phyloP scores from a whole-genome alignment of 1,140 invertebrate genomes.

The Dufourea novaeangliae region DNA sequence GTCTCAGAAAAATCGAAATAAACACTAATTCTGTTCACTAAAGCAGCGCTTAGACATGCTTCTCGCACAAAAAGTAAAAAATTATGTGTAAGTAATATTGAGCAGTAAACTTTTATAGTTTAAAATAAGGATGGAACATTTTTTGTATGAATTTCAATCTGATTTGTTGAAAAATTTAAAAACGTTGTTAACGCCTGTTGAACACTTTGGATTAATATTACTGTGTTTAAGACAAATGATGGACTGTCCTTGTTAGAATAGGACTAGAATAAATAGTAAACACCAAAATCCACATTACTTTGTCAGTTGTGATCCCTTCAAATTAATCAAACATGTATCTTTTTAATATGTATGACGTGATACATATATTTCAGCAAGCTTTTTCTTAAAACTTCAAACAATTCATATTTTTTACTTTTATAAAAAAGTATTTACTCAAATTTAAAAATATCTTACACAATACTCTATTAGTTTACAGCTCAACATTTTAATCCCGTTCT shows the following conservation, averaged over 20 bases:
- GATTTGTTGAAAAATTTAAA: too few species aligned
- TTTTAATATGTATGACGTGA: background rate
- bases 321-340: constrained; percentile 27
- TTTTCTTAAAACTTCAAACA: background rate
- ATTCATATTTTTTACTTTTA: background rate
- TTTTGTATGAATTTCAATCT: too few species aligned
- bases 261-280: background rate
- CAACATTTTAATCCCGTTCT: constrained; percentile 13
- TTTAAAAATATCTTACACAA: background rate
- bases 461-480: constrained; percentile 13
- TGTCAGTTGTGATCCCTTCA: background rate
- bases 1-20: background rate
- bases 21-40: background rate
- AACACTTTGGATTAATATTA: background rate
- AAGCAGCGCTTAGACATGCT: background rate
- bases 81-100: constrained; percentile 10
- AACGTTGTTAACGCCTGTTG: background rate
- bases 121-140: too few species aligned
- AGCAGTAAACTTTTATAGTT: constrained; percentile 14
- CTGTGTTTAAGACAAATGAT: background rate
- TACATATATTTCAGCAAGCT: background rate
- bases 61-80: constrained; percentile 10
- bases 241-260: background rate
- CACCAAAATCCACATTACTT: constrained; percentile 14
- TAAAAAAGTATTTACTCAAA: constrained; percentile 5